Evolutionary conservation across 2,888 invertebrate genomes (phyloP).

Genomic region (Cataglyphis livida): DNA sequence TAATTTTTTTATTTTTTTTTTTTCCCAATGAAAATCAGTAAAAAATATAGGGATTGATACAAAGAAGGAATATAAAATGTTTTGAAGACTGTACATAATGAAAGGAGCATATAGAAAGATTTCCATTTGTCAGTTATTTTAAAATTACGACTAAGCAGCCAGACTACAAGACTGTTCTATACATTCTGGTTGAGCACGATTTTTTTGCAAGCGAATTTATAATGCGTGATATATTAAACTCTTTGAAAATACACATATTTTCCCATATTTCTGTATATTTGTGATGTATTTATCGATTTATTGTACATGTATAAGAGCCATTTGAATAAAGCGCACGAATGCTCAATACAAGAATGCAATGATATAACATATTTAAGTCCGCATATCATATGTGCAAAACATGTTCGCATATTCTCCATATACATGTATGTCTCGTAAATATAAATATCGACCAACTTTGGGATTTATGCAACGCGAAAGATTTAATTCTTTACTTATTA

Average conservation of each 20-base stretch:
- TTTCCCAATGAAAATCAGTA: conserved; percentile 13
- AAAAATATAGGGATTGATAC: conserved; percentile 9
- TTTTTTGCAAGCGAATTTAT: conserved; percentile 25
- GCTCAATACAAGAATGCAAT: conserved; percentile 6
- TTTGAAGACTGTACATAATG: conserved; percentile 40
- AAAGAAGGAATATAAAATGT: background rate
- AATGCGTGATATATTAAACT: conserved; percentile 29
- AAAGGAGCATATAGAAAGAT: background rate
- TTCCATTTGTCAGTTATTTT: conserved; percentile 21
- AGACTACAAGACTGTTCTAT: conserved; percentile 55
- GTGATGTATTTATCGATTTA: conserved; percentile 70
- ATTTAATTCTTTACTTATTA: conserved; percentile 11
- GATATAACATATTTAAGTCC: background rate
- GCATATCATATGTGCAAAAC: background rate
- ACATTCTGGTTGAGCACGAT: conserved; percentile 22
- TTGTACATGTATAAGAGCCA: background rate
- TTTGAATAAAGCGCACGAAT: conserved; percentile 16
- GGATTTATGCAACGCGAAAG: background rate
- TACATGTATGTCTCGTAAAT: background rate
- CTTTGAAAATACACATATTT: conserved; percentile 66
- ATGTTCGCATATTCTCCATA: background rate
- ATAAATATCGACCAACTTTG: background rate
- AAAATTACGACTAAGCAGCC: conserved; percentile 21
- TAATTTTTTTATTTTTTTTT: conserved; percentile 27
- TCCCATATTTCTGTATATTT: conserved; percentile 69